A percentile compares a stretch with the other conserved stretches of the same genome.
Evolutionary conservation across 1,140 invertebrate species (phyloP).

Genomic region (Sycophila sp.): DNA sequence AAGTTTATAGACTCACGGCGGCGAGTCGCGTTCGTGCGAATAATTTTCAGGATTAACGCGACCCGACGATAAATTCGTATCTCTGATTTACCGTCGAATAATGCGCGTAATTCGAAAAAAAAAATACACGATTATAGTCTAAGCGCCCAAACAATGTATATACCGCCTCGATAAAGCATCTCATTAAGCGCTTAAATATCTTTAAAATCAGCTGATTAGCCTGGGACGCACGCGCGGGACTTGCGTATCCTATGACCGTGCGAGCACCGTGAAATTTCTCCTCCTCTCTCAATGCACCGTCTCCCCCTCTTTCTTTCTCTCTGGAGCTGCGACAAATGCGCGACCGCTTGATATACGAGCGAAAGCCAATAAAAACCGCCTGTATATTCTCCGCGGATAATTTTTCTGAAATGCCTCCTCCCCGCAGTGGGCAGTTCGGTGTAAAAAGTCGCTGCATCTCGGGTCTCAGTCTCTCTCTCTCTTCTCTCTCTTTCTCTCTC

Average conservation of each 20-base stretch:
- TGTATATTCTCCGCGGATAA: conserved; percentile 15
- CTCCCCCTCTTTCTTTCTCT: too few relatives aligned
- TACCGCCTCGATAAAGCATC: neutral
- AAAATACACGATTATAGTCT: conserved; percentile 8
- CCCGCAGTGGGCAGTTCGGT: too few relatives aligned
- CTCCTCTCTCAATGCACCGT: neutral
- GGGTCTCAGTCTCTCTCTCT: too few relatives aligned
- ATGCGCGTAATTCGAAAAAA: conserved; percentile 16
- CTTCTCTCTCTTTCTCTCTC: too few relatives aligned
- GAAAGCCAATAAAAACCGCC: conserved; percentile 19
- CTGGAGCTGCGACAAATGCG: conserved; percentile 23
- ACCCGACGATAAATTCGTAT: conserved; percentile 12
- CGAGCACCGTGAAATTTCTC: conserved; percentile 9
- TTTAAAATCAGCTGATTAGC: conserved; percentile 19
- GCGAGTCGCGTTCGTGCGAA: conserved; percentile 1
- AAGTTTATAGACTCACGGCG: conserved; percentile 19
- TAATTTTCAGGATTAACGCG: conserved; percentile 28
- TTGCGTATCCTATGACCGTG: neutral
- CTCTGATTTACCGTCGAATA: conserved; percentile 12
- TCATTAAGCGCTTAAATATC: neutral
- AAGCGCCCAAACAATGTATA: neutral
- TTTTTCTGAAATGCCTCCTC: conserved; percentile 25
- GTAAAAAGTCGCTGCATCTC: too few relatives aligned
- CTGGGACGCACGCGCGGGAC: neutral
- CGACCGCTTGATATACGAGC: conserved; percentile 13